phyloP scores from a whole-genome alignment of 2,113 vertebrate species.

The Oreochromis aureus region DNA sequence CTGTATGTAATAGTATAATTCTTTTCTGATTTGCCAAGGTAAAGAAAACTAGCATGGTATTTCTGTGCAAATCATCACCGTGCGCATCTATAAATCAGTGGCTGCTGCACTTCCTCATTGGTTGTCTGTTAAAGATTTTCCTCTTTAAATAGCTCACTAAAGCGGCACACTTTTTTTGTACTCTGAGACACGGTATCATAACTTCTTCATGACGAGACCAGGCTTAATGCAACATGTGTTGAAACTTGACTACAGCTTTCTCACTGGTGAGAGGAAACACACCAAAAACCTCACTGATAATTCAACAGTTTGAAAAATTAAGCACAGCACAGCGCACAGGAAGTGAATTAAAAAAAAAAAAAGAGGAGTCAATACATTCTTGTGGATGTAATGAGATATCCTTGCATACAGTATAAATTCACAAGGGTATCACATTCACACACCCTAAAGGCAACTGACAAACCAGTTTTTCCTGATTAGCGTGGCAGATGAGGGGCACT shows the following conservation, averaged over 20 bases:
- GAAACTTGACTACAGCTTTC: background rate
- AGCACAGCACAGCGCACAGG: background rate
- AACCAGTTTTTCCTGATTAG: background rate
- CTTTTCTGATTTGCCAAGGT: background rate
- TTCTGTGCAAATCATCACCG: background rate
- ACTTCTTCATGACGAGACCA: background rate
- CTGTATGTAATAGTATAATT: background rate
- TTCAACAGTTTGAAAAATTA: background rate
- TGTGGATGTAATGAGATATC: background rate
- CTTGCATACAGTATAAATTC: background rate
- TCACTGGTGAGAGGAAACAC: background rate
- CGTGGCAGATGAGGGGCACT: background rate
- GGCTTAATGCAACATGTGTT: background rate
- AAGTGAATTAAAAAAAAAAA: background rate
- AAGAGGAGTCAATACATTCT: background rate
- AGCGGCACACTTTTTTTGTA: background rate
- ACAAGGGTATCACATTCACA: background rate
- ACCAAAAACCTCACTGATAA: background rate
- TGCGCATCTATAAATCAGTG: background rate
- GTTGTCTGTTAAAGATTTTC: background rate
- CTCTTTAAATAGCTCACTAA: background rate
- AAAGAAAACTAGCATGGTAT: background rate
- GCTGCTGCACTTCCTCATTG: background rate
- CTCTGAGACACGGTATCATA: background rate
- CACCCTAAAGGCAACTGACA: background rate